Evolutionary conservation across 2,113 vertebrate genomes (phyloP), one percentile per base, ranked within the genome.

Genomic region (Odontesthes bonariensis): DNA sequence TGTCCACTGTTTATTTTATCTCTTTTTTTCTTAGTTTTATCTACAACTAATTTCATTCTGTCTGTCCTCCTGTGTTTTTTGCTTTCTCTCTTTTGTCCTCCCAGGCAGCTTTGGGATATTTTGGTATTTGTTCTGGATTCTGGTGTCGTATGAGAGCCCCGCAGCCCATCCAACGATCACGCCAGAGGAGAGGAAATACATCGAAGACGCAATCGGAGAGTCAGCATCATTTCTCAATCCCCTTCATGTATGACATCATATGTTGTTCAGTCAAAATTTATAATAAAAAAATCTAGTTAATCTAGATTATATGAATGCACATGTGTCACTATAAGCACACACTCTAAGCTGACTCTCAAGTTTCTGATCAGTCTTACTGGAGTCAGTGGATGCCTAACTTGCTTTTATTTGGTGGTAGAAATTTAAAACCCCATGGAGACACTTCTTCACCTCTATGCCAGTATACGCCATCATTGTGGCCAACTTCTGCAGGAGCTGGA

Each of bases 61-160:
- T 40, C 8, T 27, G 5, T 40, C 0, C 7, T 54, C 8, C 31
- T 47, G 2, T 68, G 19, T 44, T 31, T 44, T n/a, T 49, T 53
- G 19, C 27, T 13, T 14, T 47, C 38, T 49, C 46, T 65, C 31
- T 55, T 31, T 31, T 52, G 76, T 65, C 80, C 78, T 83, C 85
- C 49, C 88, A 98, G 98, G 98, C 88, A 95, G 95, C 51, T 95
- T 99, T 93, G 98, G 98, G 79, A 96, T 99, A 93, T 93, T 98
- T 82, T 99, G 98, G 98, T 99, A 99, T 81, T 92, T 99, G 91
- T 99, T 99, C 91, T 99, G 98, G 98, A 89, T 99, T 88, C 93
- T 99, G 93, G 97, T 99, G 84, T 99, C 98, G 1, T 99, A 99
- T 7, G 98, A 99, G 91, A 99, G 98, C 86, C 98, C 98, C 16